Percentiles rank a stretch among this genome's conserved stretches.
phyloP scores from a whole-genome alignment of 2,113 vertebrate genomes.

The Willisornis vidua region DNA sequence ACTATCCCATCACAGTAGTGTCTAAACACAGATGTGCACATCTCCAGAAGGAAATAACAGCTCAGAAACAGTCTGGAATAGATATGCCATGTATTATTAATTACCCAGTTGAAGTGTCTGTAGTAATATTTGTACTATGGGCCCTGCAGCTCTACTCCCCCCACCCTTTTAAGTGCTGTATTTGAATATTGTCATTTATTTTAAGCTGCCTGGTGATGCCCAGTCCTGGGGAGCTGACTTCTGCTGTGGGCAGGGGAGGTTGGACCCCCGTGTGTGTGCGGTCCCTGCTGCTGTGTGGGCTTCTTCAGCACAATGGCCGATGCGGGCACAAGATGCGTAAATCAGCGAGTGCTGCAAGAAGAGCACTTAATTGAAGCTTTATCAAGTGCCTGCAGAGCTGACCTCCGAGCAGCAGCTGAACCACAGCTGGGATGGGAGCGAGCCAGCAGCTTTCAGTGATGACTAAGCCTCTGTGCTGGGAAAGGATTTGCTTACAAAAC shows the following conservation, averaged over 20 bases:
- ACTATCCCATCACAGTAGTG: neutral
- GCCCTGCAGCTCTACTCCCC: neutral
- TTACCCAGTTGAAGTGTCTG: neutral
- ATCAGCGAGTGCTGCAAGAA: constrained; percentile 39
- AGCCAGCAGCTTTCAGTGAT: constrained; percentile 57
- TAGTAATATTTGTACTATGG: neutral
- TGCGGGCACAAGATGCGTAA: constrained; percentile 11
- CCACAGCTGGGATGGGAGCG: constrained; percentile 47
- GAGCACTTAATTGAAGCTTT: constrained; percentile 70
- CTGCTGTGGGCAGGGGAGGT: neutral
- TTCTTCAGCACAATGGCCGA: constrained; percentile 40
- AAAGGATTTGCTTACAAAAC: constrained; percentile 46
- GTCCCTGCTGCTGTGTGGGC: neutral
- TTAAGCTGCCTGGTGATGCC: neutral
- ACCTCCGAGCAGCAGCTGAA: constrained; percentile 42
- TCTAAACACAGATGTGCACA: neutral
- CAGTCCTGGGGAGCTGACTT: neutral
- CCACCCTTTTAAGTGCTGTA: neutral
- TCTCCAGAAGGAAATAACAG: neutral
- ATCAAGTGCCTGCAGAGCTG: constrained; percentile 66
- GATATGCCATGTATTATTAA: neutral
- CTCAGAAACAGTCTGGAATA: constrained; percentile 6
- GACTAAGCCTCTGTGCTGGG: constrained; percentile 19
- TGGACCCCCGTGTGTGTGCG: rapidly evolving
- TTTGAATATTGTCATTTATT: neutral